Conservation (phyloP, 2,888 invertebrate species). For the Aphidoletes aphidimyza region DNA sequence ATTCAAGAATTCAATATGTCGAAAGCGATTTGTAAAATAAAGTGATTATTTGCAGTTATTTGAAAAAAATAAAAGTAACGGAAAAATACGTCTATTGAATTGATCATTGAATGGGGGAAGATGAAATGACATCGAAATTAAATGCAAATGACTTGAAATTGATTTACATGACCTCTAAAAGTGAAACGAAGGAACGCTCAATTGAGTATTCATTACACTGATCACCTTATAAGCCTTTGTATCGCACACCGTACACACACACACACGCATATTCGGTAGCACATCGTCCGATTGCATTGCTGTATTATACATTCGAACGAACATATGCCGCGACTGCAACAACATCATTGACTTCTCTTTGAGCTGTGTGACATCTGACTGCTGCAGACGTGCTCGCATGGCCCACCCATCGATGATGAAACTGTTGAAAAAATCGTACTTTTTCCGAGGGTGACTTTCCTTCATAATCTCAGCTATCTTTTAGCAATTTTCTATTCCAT, state of each 20-base stretch:
- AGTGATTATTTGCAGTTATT: not conserved
- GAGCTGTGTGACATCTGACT: conserved; percentile 1
- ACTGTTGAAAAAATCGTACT: not conserved
- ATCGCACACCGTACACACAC: no score
- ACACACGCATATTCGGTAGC: not conserved
- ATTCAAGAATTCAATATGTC: not conserved
- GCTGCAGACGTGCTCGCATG: not conserved
- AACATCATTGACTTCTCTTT: not conserved
- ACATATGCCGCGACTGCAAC: not conserved
- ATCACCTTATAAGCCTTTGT: not conserved
- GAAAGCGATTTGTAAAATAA: not conserved
- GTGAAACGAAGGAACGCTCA: not conserved
- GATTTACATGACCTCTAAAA: conserved; percentile 16
- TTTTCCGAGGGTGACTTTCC: not conserved
- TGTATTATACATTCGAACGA: not conserved
- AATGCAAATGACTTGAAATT: conserved; percentile 44
- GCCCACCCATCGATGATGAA: not conserved
- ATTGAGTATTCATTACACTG: conserved; percentile 36
- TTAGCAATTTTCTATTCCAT: conserved; percentile 27
- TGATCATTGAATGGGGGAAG: not conserved
- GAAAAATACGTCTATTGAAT: not conserved
- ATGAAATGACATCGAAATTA: not conserved
- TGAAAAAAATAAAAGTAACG: not conserved
- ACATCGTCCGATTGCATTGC: not conserved
- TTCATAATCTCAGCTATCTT: conserved; percentile 9